Conservation (phyloP, 2,888 invertebrate species). For the Chouioia cunea region DNA sequence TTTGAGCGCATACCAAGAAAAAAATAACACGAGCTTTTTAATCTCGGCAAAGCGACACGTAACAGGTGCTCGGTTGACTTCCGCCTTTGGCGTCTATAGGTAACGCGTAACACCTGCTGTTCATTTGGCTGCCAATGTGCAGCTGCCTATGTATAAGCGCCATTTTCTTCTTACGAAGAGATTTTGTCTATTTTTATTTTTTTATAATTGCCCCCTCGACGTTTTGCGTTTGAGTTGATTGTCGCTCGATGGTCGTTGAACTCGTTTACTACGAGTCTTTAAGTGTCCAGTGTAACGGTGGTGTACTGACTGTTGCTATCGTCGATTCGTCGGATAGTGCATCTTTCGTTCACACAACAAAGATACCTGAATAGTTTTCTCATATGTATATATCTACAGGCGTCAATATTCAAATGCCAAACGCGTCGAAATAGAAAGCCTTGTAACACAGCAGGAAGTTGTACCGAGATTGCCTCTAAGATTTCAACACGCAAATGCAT, state of each 20-base stretch:
- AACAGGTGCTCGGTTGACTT: slow-evolving; percentile 31
- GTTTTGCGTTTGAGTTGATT: no score
- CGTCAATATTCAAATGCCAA: no score
- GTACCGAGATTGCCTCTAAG: not conserved
- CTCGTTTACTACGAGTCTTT: slow-evolving; percentile 12
- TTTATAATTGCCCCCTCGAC: no score
- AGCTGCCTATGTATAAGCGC: slow-evolving; percentile 3
- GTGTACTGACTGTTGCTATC: no score
- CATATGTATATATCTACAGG: no score
- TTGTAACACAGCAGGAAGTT: slow-evolving; percentile 12
- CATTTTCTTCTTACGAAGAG: no score
- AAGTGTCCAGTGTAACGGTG: slow-evolving; percentile 27
- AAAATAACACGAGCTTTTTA: slow-evolving; percentile 15
- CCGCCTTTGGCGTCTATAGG: slow-evolving; percentile 21
- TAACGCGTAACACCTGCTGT: slow-evolving; percentile 43
- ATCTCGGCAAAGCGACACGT: slow-evolving; percentile 1
- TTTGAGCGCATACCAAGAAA: not conserved
- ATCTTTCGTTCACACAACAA: no score
- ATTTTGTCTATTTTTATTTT: no score
- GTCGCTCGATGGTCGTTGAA: slow-evolving; percentile 14
- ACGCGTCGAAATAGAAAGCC: no score
- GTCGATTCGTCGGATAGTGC: no score
- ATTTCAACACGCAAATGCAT: slow-evolving; percentile 44
- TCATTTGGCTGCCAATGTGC: slow-evolving; percentile 1
- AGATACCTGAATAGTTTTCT: no score